Base-by-base conservation (phyloP, 2,797 vertebrate genomes). In the Macropus fuliginosus region DNA sequence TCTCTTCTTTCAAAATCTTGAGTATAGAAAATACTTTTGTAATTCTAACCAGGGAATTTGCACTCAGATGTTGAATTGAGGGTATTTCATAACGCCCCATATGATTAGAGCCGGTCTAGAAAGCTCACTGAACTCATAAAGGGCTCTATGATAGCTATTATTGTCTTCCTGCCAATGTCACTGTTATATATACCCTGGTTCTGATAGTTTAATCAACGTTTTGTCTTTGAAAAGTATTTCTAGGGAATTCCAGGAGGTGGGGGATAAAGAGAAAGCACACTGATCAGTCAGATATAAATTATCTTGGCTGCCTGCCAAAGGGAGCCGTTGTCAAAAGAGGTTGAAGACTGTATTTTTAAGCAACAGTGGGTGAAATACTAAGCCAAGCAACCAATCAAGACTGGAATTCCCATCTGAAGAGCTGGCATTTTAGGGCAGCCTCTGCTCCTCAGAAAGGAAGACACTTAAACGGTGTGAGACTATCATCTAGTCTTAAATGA, bases 21-120 rank as follows among this genome's bases (percentile, higher is more conserved):
- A 92, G 28, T 55, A 28, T 89, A 89, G 10, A 91, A 94, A 95
- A 91, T 81, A 24, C 34, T 95, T 81, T 66, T 81, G 16, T 95
- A 0, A 81, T 94, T 90, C 56, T 95, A 93, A 81, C n/a, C 28
- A 92, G 54, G 46, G 0, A 57, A 9, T 90, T 95, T 94, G 56
- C 9, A 89, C 92, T 14, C 92, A 93, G 91, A 92, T 95, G 55
- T 8, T 93, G 12, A 93, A 92, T 94, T 91, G 93, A 27, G 92
- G 13, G 4, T 31, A 50, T 95, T 93, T 92, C 27, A 93, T 94
- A 40, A 55, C 50, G 89, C 34, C 81, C 29, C 93, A 92, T 90
- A 27, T 94, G 92, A 90, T 52, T 93, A 93, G 21, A 59, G 93
- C n/a, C 14, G 92, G 50, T 91, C 40, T 96, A 95, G 91, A 94